phyloP scores from a whole-genome alignment of 2,113 vertebrate species.

The Brachyistius frenatus region DNA sequence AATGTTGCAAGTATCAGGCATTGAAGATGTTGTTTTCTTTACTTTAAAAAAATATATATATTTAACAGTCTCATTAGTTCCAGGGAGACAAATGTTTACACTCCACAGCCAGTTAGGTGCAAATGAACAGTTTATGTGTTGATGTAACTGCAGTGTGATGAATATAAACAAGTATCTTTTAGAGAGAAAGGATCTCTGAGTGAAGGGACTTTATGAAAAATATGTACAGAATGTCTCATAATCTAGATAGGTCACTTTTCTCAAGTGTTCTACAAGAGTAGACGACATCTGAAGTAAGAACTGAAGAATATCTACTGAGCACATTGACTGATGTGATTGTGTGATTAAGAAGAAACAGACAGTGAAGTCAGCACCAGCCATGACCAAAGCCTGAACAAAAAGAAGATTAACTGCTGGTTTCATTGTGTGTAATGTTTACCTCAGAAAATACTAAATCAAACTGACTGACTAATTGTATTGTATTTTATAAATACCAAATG shows the following conservation, averaged over 20 bases:
- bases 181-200: neutral
- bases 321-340: constrained; percentile 8
- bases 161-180: neutral
- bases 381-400: neutral
- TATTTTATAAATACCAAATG: neutral
- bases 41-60: neutral
- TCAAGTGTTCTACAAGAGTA: neutral
- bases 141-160: neutral
- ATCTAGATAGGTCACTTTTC: neutral
- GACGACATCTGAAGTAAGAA: neutral
- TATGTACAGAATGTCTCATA: neutral
- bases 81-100: neutral
- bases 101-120: neutral
- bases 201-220: neutral
- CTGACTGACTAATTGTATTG: neutral
- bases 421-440: neutral
- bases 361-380: too few species aligned
- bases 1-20: neutral
- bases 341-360: constrained; percentile 2
- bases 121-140: neutral
- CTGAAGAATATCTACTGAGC: neutral
- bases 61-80: neutral
- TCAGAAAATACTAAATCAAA: neutral
- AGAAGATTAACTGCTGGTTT: neutral
- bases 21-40: neutral